These are phyloP conservation scores for Thymelicus sylvestris DNA, from an alignment of 2,888 invertebrate species.

Conservation along the genomic window DNA sequence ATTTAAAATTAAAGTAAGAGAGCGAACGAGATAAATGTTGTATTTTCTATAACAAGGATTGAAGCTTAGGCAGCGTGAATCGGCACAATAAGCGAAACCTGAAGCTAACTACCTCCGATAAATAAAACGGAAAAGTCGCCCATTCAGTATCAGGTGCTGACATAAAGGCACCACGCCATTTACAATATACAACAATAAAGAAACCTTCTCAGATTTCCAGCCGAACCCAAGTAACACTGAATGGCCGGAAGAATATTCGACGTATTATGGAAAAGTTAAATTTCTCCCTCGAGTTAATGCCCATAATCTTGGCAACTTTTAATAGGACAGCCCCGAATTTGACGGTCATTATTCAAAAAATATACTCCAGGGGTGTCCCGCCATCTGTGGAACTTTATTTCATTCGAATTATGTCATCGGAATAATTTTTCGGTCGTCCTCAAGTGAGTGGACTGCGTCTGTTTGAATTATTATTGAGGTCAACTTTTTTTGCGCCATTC, in stretches of 20 bases:
- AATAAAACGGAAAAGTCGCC: conserved; percentile 34
- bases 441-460: conserved; percentile 34
- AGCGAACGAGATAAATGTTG: conserved; percentile 9
- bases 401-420: conserved; percentile 60
- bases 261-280: conserved; percentile 73
- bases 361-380: conserved; percentile 66
- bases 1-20: neutral
- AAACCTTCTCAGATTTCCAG: conserved; percentile 44
- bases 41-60: conserved; percentile 17
- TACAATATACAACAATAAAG: conserved; percentile 34
- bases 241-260: conserved; percentile 54
- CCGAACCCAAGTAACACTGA: conserved; percentile 44
- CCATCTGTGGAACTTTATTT: conserved; percentile 70
- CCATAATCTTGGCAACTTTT: conserved; percentile 82
- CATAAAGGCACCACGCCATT: conserved; percentile 36
- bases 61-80: conserved; percentile 16
- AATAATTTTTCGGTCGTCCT: conserved; percentile 43
- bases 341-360: conserved; percentile 80
- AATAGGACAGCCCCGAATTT: conserved; percentile 78
- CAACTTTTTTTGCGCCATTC: conserved; percentile 29
- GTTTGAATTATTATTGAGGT: conserved; percentile 33
- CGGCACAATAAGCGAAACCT: conserved; percentile 24
- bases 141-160: conserved; percentile 34
- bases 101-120: conserved; percentile 31
- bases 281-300: conserved; percentile 75